Evolutionary conservation across 92 coral and sea anemone genomes (phyloP).

Genomic region (Palythoa grandiflora): DNA sequence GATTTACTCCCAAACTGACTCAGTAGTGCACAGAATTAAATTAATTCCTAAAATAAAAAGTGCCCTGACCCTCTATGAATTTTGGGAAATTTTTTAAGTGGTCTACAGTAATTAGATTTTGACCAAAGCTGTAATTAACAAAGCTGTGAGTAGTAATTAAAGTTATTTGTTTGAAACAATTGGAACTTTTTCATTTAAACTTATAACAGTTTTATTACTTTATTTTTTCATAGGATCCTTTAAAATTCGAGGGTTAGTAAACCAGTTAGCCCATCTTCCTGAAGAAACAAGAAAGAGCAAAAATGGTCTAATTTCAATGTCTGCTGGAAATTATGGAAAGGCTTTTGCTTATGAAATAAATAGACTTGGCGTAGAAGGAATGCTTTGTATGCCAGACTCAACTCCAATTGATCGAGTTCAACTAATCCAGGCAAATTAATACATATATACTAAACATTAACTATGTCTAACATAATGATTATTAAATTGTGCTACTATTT

Average conservation of each 20-base stretch:
- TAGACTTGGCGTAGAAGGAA: slow-evolving; percentile 64
- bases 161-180: too few species aligned
- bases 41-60: too few species aligned
- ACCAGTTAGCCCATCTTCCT: slow-evolving; percentile 75
- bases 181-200: too few species aligned
- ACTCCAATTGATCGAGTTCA: slow-evolving; percentile 63
- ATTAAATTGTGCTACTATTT: too few species aligned
- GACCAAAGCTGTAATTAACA: too few species aligned
- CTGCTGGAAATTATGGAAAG: slow-evolving; percentile 88
- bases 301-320: slow-evolving; percentile 73
- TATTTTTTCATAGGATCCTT: slow-evolving; percentile 62
- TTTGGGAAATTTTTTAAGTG: too few species aligned
- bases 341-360: slow-evolving; percentile 72
- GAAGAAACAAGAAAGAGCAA: slow-evolving; percentile 42
- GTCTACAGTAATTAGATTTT: too few species aligned
- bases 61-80: too few species aligned
- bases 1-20: too few species aligned
- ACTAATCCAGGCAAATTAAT: slow-evolving; percentile 66
- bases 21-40: too few species aligned
- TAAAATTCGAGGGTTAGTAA: slow-evolving; percentile 71
- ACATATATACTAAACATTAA: not conserved
- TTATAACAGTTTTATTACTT: too few species aligned
- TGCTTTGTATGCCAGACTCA: slow-evolving; percentile 73
- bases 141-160: too few species aligned
- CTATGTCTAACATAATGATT: not conserved